Evolutionary conservation across 2,113 vertebrate genomes (phyloP).

Genomic region (Crotalus tigris): DNA sequence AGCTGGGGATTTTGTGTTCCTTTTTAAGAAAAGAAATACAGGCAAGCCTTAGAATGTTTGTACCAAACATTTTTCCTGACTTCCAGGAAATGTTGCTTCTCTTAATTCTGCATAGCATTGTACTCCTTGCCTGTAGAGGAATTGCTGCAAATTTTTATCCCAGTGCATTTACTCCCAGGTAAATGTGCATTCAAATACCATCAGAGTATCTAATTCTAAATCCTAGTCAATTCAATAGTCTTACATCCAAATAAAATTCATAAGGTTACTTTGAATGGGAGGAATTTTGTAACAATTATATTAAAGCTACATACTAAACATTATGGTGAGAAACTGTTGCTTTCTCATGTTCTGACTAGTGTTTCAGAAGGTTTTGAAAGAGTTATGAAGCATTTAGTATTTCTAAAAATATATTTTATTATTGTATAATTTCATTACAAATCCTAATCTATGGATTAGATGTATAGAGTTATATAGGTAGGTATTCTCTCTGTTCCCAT

Average conservation of each 20-base stretch:
- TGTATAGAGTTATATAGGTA: not conserved
- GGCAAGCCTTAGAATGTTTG: not conserved
- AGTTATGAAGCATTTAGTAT: not conserved
- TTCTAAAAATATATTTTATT: not conserved
- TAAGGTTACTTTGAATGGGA: not conserved
- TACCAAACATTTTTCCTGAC: not conserved
- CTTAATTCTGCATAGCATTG: not conserved
- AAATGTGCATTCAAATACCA: not conserved
- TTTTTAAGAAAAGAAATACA: not conserved
- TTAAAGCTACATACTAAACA: not conserved
- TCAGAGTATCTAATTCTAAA: not conserved
- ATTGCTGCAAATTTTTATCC: not conserved
- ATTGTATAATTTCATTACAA: not conserved
- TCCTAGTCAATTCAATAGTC: not conserved
- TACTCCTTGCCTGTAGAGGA: not conserved
- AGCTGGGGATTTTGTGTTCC: not conserved
- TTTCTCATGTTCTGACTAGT: not conserved
- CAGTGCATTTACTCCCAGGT: not conserved
- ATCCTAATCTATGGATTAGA: not conserved
- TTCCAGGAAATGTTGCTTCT: not conserved
- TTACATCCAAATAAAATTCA: not conserved
- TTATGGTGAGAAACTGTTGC: not conserved
- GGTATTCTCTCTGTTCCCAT: not conserved
- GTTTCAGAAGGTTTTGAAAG: not conserved
- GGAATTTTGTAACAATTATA: not conserved